A percentile compares a stretch with the other conserved stretches of the same genome.
Evolutionary conservation across 2,113 vertebrate species (phyloP).

Genomic region (Leuciscus idus): DNA sequence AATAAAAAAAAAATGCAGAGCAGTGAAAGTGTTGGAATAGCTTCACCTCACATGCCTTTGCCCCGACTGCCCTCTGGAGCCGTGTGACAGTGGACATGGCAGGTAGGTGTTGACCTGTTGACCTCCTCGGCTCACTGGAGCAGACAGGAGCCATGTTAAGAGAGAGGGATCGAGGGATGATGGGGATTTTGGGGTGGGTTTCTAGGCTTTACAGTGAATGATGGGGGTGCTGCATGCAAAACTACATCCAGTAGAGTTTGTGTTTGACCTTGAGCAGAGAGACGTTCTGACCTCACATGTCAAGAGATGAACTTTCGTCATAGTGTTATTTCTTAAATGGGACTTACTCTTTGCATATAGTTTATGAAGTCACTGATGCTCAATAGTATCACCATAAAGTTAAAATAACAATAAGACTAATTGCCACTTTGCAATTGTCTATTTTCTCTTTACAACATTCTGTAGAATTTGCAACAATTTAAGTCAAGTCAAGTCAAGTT

Average conservation of each 20-base stretch:
- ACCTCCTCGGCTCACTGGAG: constrained; percentile 75
- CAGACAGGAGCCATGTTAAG: constrained; percentile 76
- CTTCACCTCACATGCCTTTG: constrained; percentile 47
- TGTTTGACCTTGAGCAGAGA: constrained; percentile 32
- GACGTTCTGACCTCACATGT: constrained; percentile 5
- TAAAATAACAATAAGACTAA: neutral
- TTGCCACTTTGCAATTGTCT: neutral
- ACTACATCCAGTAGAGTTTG: constrained; percentile 12
- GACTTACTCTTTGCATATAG: neutral
- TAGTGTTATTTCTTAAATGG: neutral
- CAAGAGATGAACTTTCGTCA: constrained; percentile 14
- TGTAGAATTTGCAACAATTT: neutral
- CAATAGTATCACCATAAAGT: neutral
- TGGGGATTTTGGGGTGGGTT: constrained; percentile 21
- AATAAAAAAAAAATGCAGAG: neutral
- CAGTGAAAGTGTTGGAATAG: neutral
- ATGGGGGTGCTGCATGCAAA: neutral
- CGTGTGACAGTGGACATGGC: constrained; percentile 78
- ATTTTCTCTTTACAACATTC: neutral
- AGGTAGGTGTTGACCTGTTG: constrained; percentile 70
- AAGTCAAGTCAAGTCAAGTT: too few relatives aligned
- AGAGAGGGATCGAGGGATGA: constrained; percentile 68
- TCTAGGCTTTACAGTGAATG: constrained; percentile 10
- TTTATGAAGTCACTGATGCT: neutral
- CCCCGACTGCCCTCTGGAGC: constrained; percentile 67